Conservation (phyloP, 2,888 invertebrate genomes). For the Hesperia comma region DNA sequence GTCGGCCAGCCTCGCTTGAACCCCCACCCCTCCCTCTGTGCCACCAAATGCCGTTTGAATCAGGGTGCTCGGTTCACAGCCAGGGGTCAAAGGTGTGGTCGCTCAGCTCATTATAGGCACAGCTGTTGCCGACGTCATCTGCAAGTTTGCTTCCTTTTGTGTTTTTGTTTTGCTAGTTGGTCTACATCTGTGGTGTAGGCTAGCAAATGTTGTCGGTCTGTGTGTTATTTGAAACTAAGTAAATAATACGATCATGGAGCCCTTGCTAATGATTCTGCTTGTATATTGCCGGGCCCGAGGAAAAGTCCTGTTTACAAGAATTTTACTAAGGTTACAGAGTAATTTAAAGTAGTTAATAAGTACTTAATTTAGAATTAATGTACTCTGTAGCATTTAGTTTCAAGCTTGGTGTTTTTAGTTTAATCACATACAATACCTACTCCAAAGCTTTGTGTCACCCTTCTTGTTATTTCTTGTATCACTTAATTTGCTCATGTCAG, state of each 20-base stretch:
- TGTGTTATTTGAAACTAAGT: neutral
- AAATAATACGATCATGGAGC: neutral
- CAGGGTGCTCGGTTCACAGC: neutral
- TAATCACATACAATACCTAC: too few species aligned
- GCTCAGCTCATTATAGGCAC: constrained; percentile 38
- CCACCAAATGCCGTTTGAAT: neutral
- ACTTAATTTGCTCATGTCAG: too few species aligned
- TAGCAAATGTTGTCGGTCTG: neutral
- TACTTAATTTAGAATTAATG: too few species aligned
- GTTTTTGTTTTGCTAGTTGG: constrained; percentile 23
- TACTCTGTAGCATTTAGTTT: too few species aligned
- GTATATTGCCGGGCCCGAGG: too few species aligned
- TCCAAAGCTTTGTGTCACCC: too few species aligned
- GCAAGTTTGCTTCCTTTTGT: constrained; percentile 34
- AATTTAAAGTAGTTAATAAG: too few species aligned
- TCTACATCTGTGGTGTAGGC: constrained; percentile 25
- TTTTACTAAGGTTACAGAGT: too few species aligned
- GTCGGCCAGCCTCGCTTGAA: constrained; percentile 50
- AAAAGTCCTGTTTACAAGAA: too few species aligned
- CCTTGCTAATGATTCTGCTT: too few species aligned
- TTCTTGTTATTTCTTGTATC: too few species aligned
- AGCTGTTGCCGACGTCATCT: constrained; percentile 47
- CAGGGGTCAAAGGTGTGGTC: constrained; percentile 24
- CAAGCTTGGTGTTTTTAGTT: too few species aligned
- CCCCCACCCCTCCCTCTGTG: constrained; percentile 41